Evolutionary conservation across 2,797 vertebrate genomes (phyloP).

Genomic region (Bovichtus variegatus): DNA sequence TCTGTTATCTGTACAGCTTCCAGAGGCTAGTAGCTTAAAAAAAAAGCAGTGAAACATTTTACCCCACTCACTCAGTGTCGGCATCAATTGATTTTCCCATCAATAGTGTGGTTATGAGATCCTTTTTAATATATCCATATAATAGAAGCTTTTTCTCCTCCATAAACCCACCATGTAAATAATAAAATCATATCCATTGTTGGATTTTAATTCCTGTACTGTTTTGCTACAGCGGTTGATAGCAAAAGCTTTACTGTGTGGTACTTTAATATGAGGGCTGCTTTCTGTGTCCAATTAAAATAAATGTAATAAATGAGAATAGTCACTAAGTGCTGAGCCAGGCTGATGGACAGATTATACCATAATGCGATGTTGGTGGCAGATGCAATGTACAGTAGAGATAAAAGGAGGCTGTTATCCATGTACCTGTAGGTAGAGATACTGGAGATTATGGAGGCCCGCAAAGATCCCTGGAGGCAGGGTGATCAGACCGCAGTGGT

Average conservation of each 20-base stretch:
- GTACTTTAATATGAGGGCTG: constrained; percentile 17
- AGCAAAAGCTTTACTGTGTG: constrained; percentile 20
- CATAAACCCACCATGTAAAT: constrained; percentile 24
- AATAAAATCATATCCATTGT: constrained; percentile 19
- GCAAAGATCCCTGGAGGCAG: constrained; percentile 92
- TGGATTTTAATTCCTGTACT: constrained; percentile 6
- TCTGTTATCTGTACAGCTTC: constrained; percentile 7
- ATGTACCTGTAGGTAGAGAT: constrained; percentile 95
- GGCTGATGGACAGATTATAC: constrained; percentile 66
- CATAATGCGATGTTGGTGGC: constrained; percentile 59
- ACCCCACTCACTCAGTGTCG: constrained; percentile 4
- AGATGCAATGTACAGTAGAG: constrained; percentile 60
- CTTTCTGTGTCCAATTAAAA: constrained; percentile 46
- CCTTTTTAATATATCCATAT: neutral
- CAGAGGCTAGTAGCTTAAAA: neutral
- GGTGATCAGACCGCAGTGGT: constrained; percentile 93
- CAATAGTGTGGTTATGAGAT: constrained; percentile 19
- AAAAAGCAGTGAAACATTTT: constrained; percentile 12
- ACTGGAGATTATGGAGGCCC: constrained; percentile 94
- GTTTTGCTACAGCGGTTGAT: constrained; percentile 10
- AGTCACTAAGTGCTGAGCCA: constrained; percentile 58
- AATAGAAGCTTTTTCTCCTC: neutral
- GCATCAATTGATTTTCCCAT: constrained; percentile 29
- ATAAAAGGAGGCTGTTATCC: constrained; percentile 50
- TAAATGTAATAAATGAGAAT: constrained; percentile 14